Evolutionary conservation across 2,797 vertebrate species (phyloP), one percentile per base, ranked within the genome.

Genomic region (Pseudochaenichthys georgianus): DNA sequence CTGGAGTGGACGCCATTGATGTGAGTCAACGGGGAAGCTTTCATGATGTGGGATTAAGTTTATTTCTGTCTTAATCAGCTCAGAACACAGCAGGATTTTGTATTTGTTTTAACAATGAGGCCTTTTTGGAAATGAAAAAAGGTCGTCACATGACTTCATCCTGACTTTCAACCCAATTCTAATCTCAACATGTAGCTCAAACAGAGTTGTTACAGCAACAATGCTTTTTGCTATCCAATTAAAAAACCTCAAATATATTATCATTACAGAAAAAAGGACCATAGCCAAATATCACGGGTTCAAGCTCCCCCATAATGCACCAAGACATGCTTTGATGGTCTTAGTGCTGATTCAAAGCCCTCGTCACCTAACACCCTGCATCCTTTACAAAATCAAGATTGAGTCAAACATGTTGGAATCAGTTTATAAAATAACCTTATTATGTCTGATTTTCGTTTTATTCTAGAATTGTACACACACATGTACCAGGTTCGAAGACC

Each of bases 1-100:
- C 97, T 0, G 98, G 98, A 75, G 96, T 99, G 42, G 97, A 98
- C 10, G 98, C 97, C 63, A 98, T 98, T 1, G 97, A 98, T 77
- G 97, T 98, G 93, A 97, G 97, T 80, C 7, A 11, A 38, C 34
- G 34, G 34, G 34, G 34, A 38, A 38, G 8, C 34, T 0, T 38
- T 38, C 4, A 38, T 38, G 34, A 38, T 38, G 34, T 38, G 34
- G 34, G 34, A 38, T 38, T 38, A 38, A 9, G 34, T 8, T 9
- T 38, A 38, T 38, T 28, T 54, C 52, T 54, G 31, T 15, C 2
- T 82, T 66, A 64, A 72, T 70, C 65, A 8, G 63, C 63, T 82
- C 42, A 59, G 73, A 16, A 43, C 61, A 48, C 52, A 5, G 46
- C 50, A 21, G 43, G 7, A 17, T 45, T 57, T 47, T 28, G 3